Evolutionary conservation across 2,113 vertebrate species (phyloP).

Genomic region (Polyodon spathula): DNA sequence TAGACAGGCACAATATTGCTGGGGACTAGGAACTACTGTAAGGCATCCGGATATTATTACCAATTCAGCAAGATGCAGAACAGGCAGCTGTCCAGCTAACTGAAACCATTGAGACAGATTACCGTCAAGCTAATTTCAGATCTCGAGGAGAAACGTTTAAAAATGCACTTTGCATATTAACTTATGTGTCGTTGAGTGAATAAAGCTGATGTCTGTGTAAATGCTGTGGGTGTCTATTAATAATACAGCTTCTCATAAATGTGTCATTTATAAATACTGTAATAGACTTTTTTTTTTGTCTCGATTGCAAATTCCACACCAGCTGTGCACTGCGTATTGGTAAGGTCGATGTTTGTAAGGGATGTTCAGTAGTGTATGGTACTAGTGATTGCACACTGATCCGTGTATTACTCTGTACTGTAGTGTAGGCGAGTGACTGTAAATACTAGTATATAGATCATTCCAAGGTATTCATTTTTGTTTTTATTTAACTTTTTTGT

Average conservation of each 20-base stretch:
- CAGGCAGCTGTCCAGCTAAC: no score
- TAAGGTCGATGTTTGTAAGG: slow-evolving; percentile 9
- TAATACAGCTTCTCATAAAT: neutral
- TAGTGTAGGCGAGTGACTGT: slow-evolving; percentile 38
- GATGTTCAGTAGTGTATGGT: slow-evolving; percentile 32
- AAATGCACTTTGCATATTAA: no score
- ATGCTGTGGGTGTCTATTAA: neutral
- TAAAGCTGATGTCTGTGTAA: neutral
- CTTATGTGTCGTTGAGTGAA: no score
- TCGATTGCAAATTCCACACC: slow-evolving; percentile 13
- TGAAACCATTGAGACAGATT: no score
- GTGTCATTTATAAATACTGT: neutral
- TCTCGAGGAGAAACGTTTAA: no score
- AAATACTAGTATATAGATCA: slow-evolving; percentile 40
- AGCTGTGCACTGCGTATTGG: neutral
- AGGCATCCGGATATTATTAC: no score
- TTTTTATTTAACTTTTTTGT: slow-evolving; percentile 13
- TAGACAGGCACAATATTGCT: no score
- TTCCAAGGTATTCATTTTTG: slow-evolving; percentile 7
- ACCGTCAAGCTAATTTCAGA: no score
- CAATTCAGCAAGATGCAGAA: no score
- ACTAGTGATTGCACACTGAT: slow-evolving; percentile 46
- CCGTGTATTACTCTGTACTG: slow-evolving; percentile 23
- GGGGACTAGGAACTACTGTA: no score
- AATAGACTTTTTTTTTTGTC: neutral